Evolutionary conservation across 2,888 invertebrate species (phyloP).

Genomic region (Chloroclysta siterata): DNA sequence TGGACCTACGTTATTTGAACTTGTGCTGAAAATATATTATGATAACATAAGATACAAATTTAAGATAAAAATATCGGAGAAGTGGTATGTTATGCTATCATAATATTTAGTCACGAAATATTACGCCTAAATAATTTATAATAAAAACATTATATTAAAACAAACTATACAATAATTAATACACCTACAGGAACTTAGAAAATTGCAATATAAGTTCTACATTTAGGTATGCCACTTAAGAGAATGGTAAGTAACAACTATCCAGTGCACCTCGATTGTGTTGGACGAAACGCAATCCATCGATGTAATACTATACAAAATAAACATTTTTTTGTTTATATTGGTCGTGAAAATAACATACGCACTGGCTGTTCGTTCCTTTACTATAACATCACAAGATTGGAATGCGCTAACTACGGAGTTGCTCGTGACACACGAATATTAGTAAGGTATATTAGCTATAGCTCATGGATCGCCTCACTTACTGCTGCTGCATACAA

Average conservation of each 20-base stretch:
- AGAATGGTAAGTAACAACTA: constrained; percentile 67
- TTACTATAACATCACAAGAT: constrained; percentile 62
- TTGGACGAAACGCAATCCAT: constrained; percentile 62
- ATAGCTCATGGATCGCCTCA: too few species aligned
- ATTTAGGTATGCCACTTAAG: constrained; percentile 84
- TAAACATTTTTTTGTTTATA: constrained; percentile 62
- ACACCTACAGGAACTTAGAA: constrained; percentile 84
- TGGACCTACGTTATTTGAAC: constrained; percentile 83
- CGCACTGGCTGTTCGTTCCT: constrained; percentile 57
- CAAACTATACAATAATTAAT: constrained; percentile 82
- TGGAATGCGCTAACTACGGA: constrained; percentile 79
- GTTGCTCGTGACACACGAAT: constrained; percentile 29
- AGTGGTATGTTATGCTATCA: constrained; percentile 67
- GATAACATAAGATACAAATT: constrained; percentile 67
- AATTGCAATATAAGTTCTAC: constrained; percentile 84
- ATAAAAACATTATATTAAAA: constrained; percentile 56
- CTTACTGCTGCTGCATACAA: constrained; percentile 39
- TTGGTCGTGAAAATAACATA: constrained; percentile 69
- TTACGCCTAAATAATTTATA: constrained; percentile 81
- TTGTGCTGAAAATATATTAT: constrained; percentile 77
- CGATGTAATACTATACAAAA: constrained; percentile 67
- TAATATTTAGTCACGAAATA: constrained; percentile 68
- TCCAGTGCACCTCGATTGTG: constrained; percentile 55
- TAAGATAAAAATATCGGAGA: too few species aligned
- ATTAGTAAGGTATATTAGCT: constrained; percentile 3